Evolutionary conservation across 2,888 invertebrate genomes (phyloP).

Genomic region (Polyploca ridens): DNA sequence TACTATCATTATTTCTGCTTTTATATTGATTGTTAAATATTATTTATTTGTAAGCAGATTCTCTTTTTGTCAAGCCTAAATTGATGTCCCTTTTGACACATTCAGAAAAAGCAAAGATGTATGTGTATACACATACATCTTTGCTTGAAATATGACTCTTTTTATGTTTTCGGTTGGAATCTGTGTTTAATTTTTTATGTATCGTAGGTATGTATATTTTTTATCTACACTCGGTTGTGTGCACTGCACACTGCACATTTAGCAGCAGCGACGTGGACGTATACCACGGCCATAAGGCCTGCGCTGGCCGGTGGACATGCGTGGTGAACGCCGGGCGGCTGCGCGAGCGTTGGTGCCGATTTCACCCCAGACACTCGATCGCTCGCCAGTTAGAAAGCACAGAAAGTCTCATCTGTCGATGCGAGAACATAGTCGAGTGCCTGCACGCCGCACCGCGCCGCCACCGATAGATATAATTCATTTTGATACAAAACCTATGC

Average conservation of each 20-base stretch:
- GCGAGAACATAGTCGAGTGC: slow-evolving; percentile 50
- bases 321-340: slow-evolving; percentile 24
- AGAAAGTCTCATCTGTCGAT: slow-evolving; percentile 74
- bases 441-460: slow-evolving; percentile 38
- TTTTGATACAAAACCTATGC: slow-evolving; percentile 1
- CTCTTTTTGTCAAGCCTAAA: too few species aligned
- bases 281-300: slow-evolving; percentile 16
- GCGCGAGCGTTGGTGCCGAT: slow-evolving; percentile 46
- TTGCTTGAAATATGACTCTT: too few species aligned
- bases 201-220: not conserved
- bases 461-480: slow-evolving; percentile 42
- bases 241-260: not conserved
- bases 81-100: too few species aligned
- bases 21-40: too few species aligned
- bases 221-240: not conserved
- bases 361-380: slow-evolving; percentile 74
- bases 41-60: too few species aligned
- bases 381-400: slow-evolving; percentile 68
- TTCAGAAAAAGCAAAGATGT: too few species aligned
- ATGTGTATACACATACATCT: too few species aligned
- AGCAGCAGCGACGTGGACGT: not conserved
- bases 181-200: not conserved
- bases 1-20: too few species aligned
- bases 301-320: slow-evolving; percentile 12
- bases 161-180: not conserved